Evolutionary conservation across 2,888 invertebrate species (phyloP).

Genomic region (Caenorhabditis imperialis): DNA sequence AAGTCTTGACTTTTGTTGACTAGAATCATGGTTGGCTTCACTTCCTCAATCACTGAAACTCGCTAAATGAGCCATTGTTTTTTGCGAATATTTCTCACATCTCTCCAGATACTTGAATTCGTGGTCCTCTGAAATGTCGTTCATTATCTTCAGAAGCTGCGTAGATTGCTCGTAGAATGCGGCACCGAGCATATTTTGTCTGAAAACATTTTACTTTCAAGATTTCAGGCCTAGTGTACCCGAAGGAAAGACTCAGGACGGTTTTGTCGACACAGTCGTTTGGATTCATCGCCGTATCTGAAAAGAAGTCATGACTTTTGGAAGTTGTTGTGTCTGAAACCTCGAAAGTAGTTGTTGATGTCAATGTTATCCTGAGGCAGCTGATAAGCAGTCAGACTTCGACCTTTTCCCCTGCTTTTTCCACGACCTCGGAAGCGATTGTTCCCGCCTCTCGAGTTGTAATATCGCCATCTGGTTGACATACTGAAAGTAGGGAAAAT

Average conservation of each 20-base stretch:
- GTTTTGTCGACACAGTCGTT: slow-evolving; percentile 37
- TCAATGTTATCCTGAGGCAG: slow-evolving; percentile 22
- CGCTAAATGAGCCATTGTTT: neutral
- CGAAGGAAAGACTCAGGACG: slow-evolving; percentile 33
- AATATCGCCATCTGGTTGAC: slow-evolving; percentile 39
- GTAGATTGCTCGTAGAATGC: slow-evolving; percentile 58
- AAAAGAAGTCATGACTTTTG: neutral
- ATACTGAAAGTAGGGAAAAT: slow-evolving; percentile 1
- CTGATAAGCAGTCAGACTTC: slow-evolving; percentile 9
- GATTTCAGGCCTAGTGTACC: no score
- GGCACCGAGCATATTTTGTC: slow-evolving; percentile 57
- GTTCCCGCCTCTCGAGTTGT: slow-evolving; percentile 36
- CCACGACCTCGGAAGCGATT: slow-evolving; percentile 30
- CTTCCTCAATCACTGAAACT: slow-evolving; percentile 68
- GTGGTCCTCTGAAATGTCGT: slow-evolving; percentile 68
- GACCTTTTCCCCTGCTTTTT: slow-evolving; percentile 24
- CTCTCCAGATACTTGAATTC: slow-evolving; percentile 59
- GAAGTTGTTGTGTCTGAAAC: neutral
- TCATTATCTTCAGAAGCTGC: slow-evolving; percentile 58
- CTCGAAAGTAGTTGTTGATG: slow-evolving; percentile 16
- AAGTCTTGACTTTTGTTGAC: slow-evolving; percentile 66
- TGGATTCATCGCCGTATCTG: slow-evolving; percentile 33
- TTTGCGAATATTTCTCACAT: slow-evolving; percentile 40
- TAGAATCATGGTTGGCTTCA: slow-evolving; percentile 68
- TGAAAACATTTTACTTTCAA: no score